Evolutionary conservation across 1,140 invertebrate genomes (phyloP).

Genomic region (Drosophila grimshawi): DNA sequence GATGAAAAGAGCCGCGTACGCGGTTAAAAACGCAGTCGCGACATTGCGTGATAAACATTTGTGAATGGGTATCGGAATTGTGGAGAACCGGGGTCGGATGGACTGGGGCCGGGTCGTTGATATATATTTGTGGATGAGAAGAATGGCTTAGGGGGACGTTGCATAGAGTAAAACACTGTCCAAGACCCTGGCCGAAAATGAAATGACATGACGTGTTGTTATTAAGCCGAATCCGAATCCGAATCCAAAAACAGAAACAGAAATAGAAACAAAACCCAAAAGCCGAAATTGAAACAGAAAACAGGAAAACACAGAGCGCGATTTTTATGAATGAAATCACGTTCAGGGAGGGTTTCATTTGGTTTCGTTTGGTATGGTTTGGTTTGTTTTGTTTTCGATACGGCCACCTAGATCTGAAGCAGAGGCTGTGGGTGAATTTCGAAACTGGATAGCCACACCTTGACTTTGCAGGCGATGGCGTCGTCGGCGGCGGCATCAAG

Average conservation of each 20-base stretch:
- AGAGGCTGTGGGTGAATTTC: conserved; percentile 9
- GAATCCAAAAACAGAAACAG: conserved; percentile 33
- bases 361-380: neutral
- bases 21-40: conserved; percentile 55
- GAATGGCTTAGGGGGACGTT: neutral
- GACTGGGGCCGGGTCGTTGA: neutral
- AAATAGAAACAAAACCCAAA: conserved; percentile 31
- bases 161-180: neutral
- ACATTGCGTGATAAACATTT: conserved; percentile 78
- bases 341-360: conserved; percentile 4
- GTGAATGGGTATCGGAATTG: conserved; percentile 53
- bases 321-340: conserved; percentile 74
- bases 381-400: neutral
- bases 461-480: conserved; percentile 7
- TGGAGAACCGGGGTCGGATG: neutral
- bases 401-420: conserved; percentile 20
- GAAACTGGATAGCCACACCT: conserved; percentile 26
- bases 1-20: conserved; percentile 67
- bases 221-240: conserved; percentile 60
- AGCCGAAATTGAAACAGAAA: conserved; percentile 4
- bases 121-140: neutral
- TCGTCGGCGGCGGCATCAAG: conserved; percentile 61
- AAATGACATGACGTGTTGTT: conserved; percentile 79
- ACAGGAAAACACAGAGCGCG: conserved; percentile 18
- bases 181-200: conserved; percentile 43